Base-by-base conservation (phyloP, 2,888 invertebrate species). In the Toxonevra muliebris region DNA sequence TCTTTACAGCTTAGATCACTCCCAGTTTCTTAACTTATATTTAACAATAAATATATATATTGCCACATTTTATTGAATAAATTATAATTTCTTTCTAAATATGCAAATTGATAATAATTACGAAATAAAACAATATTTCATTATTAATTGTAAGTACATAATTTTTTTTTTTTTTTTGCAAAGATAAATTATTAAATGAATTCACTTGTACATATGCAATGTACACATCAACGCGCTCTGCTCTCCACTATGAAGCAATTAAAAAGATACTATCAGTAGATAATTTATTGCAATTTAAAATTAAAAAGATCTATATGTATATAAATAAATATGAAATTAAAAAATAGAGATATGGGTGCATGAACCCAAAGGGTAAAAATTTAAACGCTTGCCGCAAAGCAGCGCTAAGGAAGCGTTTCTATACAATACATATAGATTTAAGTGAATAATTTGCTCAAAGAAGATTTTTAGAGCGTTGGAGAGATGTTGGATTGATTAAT, bases 41-140 rank as follows among this genome's bases (percentile, higher is more conserved):
- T 30, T 2, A 30, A 30, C 7, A 30, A 30, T 4, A 30, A 30
- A 30, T 4, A 30, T 30, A 30, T 4, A 30, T n/a, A n/a, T n/a
- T n/a, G n/a, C n/a, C n/a, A n/a, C n/a, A n/a, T n/a, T n/a, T 30
- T 30, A 30, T 30, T 30, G 2, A 30, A 30, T 30, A 30, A 30
- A 30, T 30, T 30, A 7, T 30, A 41, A 17, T 30, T 41, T 41
- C 40, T 58, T 43, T 45, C 43, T 60, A 45, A 60, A 60, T 19
- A 60, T 60, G 60, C 60, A 43, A 48, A 60, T 45, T 43, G 45
- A 20, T 60, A 43, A 60, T 30, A 60, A 43, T 60, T 60, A 43
- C 45, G 43, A 45, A 60, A 45, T n/a, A 20, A 45, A 20, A n/a
- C 52, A 52, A 52, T 52, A 52, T 52, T 52, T 52, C n/a, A 17